Base-by-base conservation (phyloP, 2,797 vertebrate species). In the Tapera naevia region DNA sequence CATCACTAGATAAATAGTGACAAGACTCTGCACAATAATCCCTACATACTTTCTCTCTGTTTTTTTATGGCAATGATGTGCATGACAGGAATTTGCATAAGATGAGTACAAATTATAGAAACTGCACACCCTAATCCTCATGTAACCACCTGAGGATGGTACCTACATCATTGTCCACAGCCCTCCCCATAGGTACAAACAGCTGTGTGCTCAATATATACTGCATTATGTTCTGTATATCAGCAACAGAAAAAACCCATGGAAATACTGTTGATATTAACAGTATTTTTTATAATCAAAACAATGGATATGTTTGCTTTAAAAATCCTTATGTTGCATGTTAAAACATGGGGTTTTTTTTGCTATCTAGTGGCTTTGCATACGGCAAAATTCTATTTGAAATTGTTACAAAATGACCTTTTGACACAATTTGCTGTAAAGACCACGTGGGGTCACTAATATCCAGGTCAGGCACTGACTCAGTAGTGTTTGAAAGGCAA, bases 41-140 rank as follows among this genome's bases (percentile, higher is more conserved):
- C 66, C 58, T 46, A 24, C 45, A 37, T 48, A 50, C 56, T 61
- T 91, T 50, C 58, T 94, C 69, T 58, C 86, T 91, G 70, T n/a
- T 85, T 95, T 93, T 58, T 50, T 71, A 14, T 89, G 91, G 46
- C 65, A 76, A 82, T 74, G 80, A 91, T 37, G 66, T 80, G 35
- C 64, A 75, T 65, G 80, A n/a, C 28, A 92, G 69, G 94, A 92
- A 93, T 95, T 93, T 95, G 39, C 93, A 93, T 87, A 56, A 80
- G 65, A 80, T 83, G 85, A 73, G n/a, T 70, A 35, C 62, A 91
- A 86, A 79, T 90, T 89, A 66, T 17, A 91, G 81, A 39, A 5
- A 24, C 80, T 37, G 48, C 32, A 67, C 33, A 22, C 1, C 0
- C 50, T 81, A 71, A 73, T 80, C 71, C 72, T 51, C 22, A 0